A percentile compares a stretch with the other conserved stretches of the same genome.
Evolutionary conservation across 1,140 invertebrate genomes (phyloP).

Genomic region (Caenorhabditis briggsae): DNA sequence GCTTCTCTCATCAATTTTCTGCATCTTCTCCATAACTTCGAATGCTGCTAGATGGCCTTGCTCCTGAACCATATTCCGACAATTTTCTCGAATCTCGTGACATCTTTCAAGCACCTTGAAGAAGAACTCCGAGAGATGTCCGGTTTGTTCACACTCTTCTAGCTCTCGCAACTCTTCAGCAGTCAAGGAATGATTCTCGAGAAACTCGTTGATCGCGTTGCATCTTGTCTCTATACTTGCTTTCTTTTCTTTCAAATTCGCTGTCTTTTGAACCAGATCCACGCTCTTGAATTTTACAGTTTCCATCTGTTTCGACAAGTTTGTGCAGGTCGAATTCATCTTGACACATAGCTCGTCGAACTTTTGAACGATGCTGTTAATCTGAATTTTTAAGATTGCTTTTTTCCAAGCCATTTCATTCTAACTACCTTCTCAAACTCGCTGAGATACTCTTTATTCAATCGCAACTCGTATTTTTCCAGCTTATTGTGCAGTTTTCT

Average conservation of each 20-base stretch:
- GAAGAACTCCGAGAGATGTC: conserved; percentile 37
- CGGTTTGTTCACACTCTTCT: conserved; percentile 26
- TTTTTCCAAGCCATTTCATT: neutral
- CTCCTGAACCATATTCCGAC: conserved; percentile 39
- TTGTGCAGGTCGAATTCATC: conserved; percentile 42
- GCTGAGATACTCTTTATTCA: conserved; percentile 46
- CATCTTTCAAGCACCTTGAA: conserved; percentile 44
- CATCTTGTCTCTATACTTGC: conserved; percentile 9
- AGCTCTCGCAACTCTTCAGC: conserved; percentile 27
- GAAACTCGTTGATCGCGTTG: conserved; percentile 41
- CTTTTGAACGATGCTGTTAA: conserved; percentile 45
- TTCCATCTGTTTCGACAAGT: conserved; percentile 39
- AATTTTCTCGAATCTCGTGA: conserved; percentile 30
- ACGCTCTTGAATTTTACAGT: conserved; percentile 32
- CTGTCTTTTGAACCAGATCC: conserved; percentile 39
- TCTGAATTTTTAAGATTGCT: neutral
- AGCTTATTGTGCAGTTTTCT: conserved; percentile 38
- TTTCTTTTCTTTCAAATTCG: conserved; percentile 41
- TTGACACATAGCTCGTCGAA: conserved; percentile 42
- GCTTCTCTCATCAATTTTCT: conserved; percentile 41
- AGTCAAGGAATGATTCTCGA: conserved; percentile 8
- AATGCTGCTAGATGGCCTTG: conserved; percentile 38
- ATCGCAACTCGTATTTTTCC: conserved; percentile 11
- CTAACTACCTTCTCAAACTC: conserved; percentile 26
- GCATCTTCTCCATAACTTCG: conserved; percentile 46